Evolutionary conservation across 2,888 invertebrate species (phyloP).

Genomic region (Cryptus armator): DNA sequence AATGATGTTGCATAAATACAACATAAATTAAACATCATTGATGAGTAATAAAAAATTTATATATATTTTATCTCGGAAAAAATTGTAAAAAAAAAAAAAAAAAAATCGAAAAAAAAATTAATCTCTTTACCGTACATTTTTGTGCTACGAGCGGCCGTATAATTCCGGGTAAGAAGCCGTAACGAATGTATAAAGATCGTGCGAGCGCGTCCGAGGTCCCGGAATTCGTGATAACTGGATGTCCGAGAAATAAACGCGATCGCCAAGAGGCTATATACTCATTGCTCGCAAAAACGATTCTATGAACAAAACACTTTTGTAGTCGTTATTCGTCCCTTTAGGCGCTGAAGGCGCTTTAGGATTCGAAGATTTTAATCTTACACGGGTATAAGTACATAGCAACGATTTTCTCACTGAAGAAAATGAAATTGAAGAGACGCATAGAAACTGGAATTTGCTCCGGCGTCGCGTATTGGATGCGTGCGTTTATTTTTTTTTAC

Average conservation of each 20-base stretch:
- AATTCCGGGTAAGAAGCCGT: slow-evolving; percentile 66
- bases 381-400: slow-evolving; percentile 7
- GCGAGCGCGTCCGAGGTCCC: slow-evolving; percentile 33
- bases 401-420: slow-evolving; percentile 18
- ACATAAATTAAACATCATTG: neutral
- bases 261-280: slow-evolving; percentile 56
- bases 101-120: neutral
- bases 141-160: slow-evolving; percentile 29
- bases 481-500: neutral
- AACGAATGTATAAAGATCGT: slow-evolving; percentile 66
- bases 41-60: neutral
- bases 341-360: neutral
- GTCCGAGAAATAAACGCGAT: slow-evolving; percentile 49
- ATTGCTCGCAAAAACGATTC: slow-evolving; percentile 39
- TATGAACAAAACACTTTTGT: slow-evolving; percentile 23
- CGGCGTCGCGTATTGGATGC: neutral
- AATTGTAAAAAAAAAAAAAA: neutral
- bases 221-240: slow-evolving; percentile 54
- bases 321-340: slow-evolving; percentile 32
- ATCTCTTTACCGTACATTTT: slow-evolving; percentile 19
- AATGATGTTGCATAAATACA: neutral
- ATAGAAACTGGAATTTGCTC: neutral
- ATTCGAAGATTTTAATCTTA: slow-evolving; percentile 23
- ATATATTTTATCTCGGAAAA: neutral
- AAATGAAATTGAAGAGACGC: slow-evolving; percentile 20